phyloP scores from a whole-genome alignment of 2,888 invertebrate genomes.

The Tubulanus polymorphus region DNA sequence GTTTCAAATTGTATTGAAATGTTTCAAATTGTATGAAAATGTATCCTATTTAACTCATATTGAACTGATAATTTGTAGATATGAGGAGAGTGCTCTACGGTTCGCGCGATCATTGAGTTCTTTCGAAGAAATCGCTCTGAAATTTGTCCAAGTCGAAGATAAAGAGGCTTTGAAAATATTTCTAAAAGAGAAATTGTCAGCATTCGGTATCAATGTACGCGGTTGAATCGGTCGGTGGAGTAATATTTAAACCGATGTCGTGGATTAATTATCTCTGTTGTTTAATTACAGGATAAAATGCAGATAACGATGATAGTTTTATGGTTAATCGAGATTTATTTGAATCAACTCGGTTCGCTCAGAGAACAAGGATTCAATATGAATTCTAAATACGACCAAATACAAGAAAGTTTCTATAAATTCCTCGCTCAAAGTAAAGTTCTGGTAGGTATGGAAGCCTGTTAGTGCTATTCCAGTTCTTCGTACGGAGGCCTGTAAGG shows the following conservation, averaged over 20 bases:
- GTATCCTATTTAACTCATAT: neutral
- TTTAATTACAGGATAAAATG: conserved; percentile 65
- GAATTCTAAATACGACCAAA: conserved; percentile 24
- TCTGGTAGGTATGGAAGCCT: no score
- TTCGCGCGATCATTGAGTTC: conserved; percentile 87
- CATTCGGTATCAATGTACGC: conserved; percentile 36
- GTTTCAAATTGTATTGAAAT: conserved; percentile 1
- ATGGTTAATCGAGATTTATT: conserved; percentile 90
- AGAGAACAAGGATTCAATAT: conserved; percentile 40
- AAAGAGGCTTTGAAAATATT: conserved; percentile 84
- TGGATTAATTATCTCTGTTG: neutral
- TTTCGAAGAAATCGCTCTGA: conserved; percentile 90
- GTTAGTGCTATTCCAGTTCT: no score
- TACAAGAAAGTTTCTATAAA: conserved; percentile 41
- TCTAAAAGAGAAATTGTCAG: conserved; percentile 71
- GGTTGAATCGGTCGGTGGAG: no score
- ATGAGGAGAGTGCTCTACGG: conserved; percentile 76
- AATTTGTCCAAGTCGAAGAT: conserved; percentile 77
- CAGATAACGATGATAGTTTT: conserved; percentile 88
- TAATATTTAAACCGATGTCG: neutral
- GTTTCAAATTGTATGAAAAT: neutral
- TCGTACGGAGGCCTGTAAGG: no score
- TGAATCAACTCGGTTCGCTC: conserved; percentile 80
- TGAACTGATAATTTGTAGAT: conserved; percentile 49
- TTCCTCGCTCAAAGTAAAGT: conserved; percentile 37